Conservation (phyloP, 2,888 invertebrate genomes). For the Polyommatus iphigenia region DNA sequence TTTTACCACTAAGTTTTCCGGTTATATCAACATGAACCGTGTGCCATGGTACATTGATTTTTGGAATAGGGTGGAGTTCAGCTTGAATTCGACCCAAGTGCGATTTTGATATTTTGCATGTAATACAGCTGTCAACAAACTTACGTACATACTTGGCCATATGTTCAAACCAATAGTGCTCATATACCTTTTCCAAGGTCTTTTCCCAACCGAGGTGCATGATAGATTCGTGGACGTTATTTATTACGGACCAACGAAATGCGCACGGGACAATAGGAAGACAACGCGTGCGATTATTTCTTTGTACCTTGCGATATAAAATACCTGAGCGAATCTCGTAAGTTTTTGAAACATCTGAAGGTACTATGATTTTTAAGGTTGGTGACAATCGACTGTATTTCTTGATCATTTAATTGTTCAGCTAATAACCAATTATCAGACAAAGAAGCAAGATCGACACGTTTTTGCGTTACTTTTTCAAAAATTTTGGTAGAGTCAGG, state of each 20-base stretch:
- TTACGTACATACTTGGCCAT: constrained; percentile 43
- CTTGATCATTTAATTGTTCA: constrained; percentile 44
- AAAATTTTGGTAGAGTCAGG: neutral
- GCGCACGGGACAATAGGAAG: neutral
- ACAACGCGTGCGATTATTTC: neutral
- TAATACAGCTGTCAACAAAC: constrained; percentile 50
- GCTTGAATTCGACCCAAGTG: constrained; percentile 39
- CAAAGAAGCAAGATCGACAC: constrained; percentile 35
- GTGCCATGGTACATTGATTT: too few relatives aligned
- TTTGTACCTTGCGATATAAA: neutral
- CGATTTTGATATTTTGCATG: constrained; percentile 48
- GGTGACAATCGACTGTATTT: constrained; percentile 20
- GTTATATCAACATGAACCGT: too few relatives aligned
- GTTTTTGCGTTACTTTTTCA: constrained; percentile 20
- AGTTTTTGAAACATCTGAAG: constrained; percentile 36
- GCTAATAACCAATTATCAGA: constrained; percentile 41
- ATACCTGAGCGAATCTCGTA: constrained; percentile 39
- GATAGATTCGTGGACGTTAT: too few relatives aligned
- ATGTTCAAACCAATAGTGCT: too few relatives aligned
- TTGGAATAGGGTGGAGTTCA: too few relatives aligned
- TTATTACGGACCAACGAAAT: too few relatives aligned
- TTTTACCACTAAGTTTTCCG: too few relatives aligned
- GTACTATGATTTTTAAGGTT: constrained; percentile 16
- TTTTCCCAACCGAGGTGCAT: too few relatives aligned
- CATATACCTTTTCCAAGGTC: too few relatives aligned